Percentiles rank a stretch among this genome's conserved stretches.
These are phyloP conservation scores for Leptinotarsa tumamoca DNA, from an alignment of 2,888 invertebrate species.

Conservation along the genomic window DNA sequence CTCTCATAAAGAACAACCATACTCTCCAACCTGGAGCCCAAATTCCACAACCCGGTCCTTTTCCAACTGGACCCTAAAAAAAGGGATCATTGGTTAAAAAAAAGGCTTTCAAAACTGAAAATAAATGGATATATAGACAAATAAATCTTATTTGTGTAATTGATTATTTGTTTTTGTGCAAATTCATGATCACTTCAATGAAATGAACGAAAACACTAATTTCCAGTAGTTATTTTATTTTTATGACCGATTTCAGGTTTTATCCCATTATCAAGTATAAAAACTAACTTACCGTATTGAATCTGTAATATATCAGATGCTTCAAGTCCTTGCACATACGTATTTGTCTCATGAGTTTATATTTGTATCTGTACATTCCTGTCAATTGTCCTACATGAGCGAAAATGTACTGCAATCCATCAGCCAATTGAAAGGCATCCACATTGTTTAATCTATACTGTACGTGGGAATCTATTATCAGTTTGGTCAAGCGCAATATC, in stretches of 20 bases:
- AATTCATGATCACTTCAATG: neutral
- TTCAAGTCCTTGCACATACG: constrained; percentile 99
- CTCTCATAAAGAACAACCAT: constrained; percentile 99
- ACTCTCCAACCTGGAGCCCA: constrained; percentile 99
- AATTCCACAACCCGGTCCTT: constrained; percentile 98
- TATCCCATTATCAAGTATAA: neutral
- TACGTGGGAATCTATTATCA: constrained; percentile 99
- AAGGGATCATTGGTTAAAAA: constrained; percentile 49
- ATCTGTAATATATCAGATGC: constrained; percentile 98
- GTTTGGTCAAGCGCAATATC: constrained; percentile 96
- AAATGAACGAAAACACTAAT: too few species aligned
- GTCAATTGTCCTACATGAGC: constrained; percentile 99
- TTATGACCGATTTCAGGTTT: too few species aligned
- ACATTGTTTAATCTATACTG: constrained; percentile 99
- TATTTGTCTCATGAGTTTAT: constrained; percentile 98
- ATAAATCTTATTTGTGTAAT: too few species aligned
- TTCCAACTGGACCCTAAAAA: constrained; percentile 92
- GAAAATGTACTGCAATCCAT: constrained; percentile 98
- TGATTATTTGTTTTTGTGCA: too few species aligned
- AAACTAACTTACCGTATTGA: constrained; percentile 85
- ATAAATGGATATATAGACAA: too few species aligned
- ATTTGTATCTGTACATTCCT: constrained; percentile 99
- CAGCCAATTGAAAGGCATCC: constrained; percentile 98
- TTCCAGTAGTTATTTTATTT: too few species aligned
- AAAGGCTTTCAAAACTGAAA: neutral